phyloP scores from a whole-genome alignment of 2,113 vertebrate species.

The Hippopotamus amphibius region DNA sequence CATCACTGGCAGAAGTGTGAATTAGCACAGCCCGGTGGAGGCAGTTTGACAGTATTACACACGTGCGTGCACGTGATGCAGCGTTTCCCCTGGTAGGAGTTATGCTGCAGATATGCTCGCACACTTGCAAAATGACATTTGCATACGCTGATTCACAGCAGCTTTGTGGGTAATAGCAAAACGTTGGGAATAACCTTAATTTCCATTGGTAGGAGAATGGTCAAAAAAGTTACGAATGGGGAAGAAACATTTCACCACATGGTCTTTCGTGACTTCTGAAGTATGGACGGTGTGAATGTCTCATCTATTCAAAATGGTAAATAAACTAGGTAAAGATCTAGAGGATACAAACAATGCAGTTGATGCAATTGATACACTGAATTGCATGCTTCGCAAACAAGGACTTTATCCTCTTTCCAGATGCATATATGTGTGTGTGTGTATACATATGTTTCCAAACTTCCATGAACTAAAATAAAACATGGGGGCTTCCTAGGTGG shows the following conservation, averaged over 20 bases:
- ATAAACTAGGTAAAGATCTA: neutral
- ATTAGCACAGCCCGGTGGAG: neutral
- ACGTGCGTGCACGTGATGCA: fast-evolving
- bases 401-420: neutral
- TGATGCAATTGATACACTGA: neutral
- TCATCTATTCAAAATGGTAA: neutral
- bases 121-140: neutral
- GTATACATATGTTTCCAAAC: neutral
- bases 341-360: neutral
- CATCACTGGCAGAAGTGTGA: fast-evolving
- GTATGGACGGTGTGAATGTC: neutral
- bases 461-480: neutral
- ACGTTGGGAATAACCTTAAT: too few relatives aligned
- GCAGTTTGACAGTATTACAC: neutral
- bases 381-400: neutral
- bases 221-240: neutral
- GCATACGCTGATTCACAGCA: too few relatives aligned
- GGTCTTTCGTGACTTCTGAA: neutral
- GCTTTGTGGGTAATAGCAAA: neutral
- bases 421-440: neutral
- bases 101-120: neutral
- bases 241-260: fast-evolving
- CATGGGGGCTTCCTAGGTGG: too few relatives aligned
- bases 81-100: neutral
- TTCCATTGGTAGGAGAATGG: fast-evolving